Evolutionary conservation across 2,797 vertebrate genomes (phyloP), one percentile per base, ranked within the genome.

Genomic region (Hipposideros larvatus): DNA sequence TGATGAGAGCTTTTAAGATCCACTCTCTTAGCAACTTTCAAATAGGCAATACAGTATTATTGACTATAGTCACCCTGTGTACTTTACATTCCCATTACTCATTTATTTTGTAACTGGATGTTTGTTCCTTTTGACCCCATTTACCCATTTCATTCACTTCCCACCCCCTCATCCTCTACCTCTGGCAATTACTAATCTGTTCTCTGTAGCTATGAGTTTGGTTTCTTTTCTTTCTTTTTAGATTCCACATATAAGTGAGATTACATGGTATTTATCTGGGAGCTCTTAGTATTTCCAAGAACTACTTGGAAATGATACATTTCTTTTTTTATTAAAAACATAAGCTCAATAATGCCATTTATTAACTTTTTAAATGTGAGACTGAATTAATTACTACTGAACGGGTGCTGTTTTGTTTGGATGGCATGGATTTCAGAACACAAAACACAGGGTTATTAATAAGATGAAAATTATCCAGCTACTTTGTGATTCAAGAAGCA

Each of bases 301-400:
- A 77, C 43, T 13, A 43, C 18, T 71, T 63, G 8, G 46, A 90
- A 87, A 84, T 43, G 24, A 7, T 63, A 22, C 53, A 11, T 48
- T 84, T 88, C 43, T 15, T 34, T 26, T 87, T 0, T 59, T 66
- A 75, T 71, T 71, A 80, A 55, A 63, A 94, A 87, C 37, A 71
- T 53, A 28, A 57, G 22, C 41, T 95, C 71, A 87, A 28, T 41
- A 95, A 57, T 79, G 57, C n/a, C 66, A n/a, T 43, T 87, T 74
- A 77, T 89, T 78, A 53, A 73, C 41, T 91, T 94, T 94, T 83
- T 13, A 85, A 94, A 91, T 51, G 59, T 16, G 24, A 92, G 80
- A 41, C 26, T 71, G 65, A 83, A 88, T 95, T 85, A 63, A 74
- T 91, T 94, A 86, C 43, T 73, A 18, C 13, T 41, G 73, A 63